Evolutionary conservation across 2,888 invertebrate genomes (phyloP).

Genomic region (Acanthoscelides obtectus): DNA sequence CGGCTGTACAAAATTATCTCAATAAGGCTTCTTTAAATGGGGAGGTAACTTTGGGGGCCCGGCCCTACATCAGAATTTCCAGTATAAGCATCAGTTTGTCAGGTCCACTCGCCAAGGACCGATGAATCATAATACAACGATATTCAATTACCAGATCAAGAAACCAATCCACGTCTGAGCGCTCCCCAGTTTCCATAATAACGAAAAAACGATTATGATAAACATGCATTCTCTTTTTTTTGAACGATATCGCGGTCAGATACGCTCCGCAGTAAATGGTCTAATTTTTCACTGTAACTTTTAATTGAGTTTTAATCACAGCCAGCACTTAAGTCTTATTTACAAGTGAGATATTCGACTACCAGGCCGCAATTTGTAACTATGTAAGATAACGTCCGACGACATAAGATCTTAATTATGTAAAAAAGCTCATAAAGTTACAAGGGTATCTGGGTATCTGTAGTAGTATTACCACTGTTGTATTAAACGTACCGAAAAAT

Average conservation of each 20-base stretch:
- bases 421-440: background rate
- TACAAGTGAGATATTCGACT: conserved; percentile 8
- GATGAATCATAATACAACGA: background rate
- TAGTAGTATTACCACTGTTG: too few species aligned
- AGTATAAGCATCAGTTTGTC: too few species aligned
- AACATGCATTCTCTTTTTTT: background rate
- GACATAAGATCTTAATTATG: conserved; percentile 7
- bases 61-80: too few species aligned
- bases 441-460: background rate
- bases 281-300: conserved; percentile 21
- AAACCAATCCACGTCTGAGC: background rate
- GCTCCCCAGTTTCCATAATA: background rate
- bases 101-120: too few species aligned
- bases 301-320: conserved; percentile 18
- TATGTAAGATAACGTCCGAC: conserved; percentile 9
- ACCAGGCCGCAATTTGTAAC: conserved; percentile 12
- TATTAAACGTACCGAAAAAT: too few species aligned
- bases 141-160: background rate
- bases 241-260: background rate
- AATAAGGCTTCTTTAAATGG: too few species aligned
- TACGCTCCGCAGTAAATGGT: conserved; percentile 10
- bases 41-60: too few species aligned
- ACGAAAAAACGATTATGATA: background rate
- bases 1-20: too few species aligned
- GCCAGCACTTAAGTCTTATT: conserved; percentile 14